phyloP scores from a whole-genome alignment of 2,888 invertebrate species.

The Xestia ashworthii region DNA sequence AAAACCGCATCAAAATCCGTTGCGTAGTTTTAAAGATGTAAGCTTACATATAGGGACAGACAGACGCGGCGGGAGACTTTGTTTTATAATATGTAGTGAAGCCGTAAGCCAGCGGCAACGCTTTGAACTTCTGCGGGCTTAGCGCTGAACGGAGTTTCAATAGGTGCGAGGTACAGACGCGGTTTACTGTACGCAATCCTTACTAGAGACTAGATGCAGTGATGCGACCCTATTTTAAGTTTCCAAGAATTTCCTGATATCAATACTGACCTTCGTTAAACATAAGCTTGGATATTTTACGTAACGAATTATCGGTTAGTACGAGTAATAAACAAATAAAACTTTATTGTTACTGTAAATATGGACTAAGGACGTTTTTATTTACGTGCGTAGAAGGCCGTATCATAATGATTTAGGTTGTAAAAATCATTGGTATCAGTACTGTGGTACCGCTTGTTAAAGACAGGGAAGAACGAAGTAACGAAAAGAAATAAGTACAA shows the following conservation, averaged over 20 bases:
- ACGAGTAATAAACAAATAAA: constrained; percentile 55
- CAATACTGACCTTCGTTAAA: constrained; percentile 32
- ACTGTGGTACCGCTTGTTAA: background rate
- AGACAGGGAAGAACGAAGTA: background rate
- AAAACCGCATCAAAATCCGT: too few species aligned
- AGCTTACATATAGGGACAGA: too few species aligned
- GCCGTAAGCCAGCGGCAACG: background rate
- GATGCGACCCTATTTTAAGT: constrained; percentile 16
- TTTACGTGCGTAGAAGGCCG: constrained; percentile 18
- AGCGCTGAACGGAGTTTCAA: background rate
- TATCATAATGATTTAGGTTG: constrained; percentile 16
- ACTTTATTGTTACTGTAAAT: constrained; percentile 50
- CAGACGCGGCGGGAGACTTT: too few species aligned
- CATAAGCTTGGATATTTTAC: constrained; percentile 41
- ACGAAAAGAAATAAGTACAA: background rate
- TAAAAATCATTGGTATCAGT: constrained; percentile 32
- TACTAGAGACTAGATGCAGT: background rate
- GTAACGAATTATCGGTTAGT: constrained; percentile 43
- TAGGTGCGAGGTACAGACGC: background rate
- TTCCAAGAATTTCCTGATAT: constrained; percentile 13
- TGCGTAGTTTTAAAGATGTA: too few species aligned
- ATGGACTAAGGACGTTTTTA: constrained; percentile 35
- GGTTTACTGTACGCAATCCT: background rate
- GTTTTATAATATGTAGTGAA: too few species aligned
- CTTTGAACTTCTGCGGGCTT: background rate